Conservation (phyloP, 2,113 vertebrate genomes). For the Chitala chitala region DNA sequence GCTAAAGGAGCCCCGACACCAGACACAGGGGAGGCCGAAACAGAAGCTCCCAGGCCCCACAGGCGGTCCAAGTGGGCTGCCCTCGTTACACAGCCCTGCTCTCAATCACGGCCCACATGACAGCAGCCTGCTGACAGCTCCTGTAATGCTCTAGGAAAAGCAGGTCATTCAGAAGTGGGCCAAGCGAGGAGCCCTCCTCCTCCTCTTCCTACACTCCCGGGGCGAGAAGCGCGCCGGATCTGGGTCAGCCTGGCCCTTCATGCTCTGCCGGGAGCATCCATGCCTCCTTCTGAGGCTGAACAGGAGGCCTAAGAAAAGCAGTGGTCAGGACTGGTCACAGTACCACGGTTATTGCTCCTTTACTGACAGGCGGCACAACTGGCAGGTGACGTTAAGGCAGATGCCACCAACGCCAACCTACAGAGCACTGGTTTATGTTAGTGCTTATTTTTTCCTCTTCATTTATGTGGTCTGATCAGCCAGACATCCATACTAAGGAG, state of each 20-base stretch:
- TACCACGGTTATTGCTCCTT: not conserved
- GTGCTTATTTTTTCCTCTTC: too few relatives aligned
- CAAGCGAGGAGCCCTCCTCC: constrained; percentile 36
- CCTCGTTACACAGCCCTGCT: not conserved
- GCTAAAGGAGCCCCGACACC: too few relatives aligned
- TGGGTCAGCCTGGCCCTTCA: constrained; percentile 33
- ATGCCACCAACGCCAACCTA: not conserved
- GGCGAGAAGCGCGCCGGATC: constrained; percentile 27
- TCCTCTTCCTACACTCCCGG: constrained; percentile 22
- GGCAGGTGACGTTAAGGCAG: too few relatives aligned
- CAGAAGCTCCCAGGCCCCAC: too few relatives aligned
- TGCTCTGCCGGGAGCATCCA: not conserved
- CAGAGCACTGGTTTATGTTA: not conserved
- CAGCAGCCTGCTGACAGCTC: constrained; percentile 31
- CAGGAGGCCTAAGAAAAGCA: not conserved
- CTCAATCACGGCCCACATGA: not conserved
- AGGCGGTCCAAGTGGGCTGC: not conserved
- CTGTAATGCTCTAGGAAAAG: constrained; percentile 33
- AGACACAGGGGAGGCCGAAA: too few relatives aligned
- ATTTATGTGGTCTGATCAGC: too few relatives aligned
- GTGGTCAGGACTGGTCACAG: too few relatives aligned
- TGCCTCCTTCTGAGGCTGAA: not conserved
- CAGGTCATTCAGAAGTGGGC: constrained; percentile 56
- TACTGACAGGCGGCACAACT: not conserved
- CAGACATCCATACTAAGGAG: too few relatives aligned